Evolutionary conservation across 2,888 invertebrate genomes (phyloP).

Genomic region (Stramonita haemastoma): DNA sequence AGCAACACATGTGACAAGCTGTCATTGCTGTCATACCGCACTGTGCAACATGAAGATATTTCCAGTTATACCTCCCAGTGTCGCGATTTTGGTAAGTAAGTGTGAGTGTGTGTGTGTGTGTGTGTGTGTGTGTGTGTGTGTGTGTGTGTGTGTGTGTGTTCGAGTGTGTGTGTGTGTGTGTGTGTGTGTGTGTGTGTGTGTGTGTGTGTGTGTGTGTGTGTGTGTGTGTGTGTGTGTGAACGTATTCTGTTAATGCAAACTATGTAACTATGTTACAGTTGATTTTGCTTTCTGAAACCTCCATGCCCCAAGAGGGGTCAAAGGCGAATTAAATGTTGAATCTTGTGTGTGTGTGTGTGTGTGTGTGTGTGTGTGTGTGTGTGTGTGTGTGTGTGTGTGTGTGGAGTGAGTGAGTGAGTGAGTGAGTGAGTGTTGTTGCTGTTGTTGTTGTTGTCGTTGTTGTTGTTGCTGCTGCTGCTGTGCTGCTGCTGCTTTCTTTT

Average conservation of each 20-base stretch:
- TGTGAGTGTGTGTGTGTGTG: neutral
- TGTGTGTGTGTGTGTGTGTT: conserved; percentile 10
- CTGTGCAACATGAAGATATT: neutral
- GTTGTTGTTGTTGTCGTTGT: neutral
- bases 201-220: too few species aligned
- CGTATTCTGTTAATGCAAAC: too few species aligned
- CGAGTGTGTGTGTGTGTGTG: neutral
- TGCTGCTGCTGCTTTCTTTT: neutral
- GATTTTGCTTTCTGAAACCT: too few species aligned
- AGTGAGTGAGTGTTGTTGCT: neutral
- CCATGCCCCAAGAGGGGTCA: too few species aligned
- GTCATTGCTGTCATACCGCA: neutral
- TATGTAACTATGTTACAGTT: too few species aligned
- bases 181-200: too few species aligned
- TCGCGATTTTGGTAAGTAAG: neutral
- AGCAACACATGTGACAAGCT: neutral
- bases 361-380: neutral
- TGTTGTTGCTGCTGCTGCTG: neutral
- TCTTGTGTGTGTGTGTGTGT: neutral
- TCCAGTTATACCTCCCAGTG: neutral
- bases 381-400: too few species aligned
- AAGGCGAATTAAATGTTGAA: too few species aligned
- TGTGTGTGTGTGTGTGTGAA: too few species aligned
- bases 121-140: neutral
- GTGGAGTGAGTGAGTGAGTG: too few species aligned